Evolutionary conservation across 2,113 vertebrate species (phyloP).

Genomic region (Pimephales promelas): DNA sequence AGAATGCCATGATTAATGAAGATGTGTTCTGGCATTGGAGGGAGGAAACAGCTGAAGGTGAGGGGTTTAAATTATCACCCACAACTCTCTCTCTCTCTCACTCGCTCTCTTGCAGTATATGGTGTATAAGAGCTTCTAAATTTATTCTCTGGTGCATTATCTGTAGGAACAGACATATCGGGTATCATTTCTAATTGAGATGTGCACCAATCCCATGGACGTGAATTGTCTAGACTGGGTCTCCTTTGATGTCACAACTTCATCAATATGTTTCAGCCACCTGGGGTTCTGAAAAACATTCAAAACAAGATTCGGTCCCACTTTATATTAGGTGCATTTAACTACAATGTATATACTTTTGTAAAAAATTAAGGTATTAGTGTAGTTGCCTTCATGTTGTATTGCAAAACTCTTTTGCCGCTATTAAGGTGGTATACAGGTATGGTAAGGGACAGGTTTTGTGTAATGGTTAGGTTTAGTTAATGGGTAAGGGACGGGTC

Average conservation of each 20-base stretch:
- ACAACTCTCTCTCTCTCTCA: slow-evolving; percentile 5
- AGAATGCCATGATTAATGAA: slow-evolving; percentile 50
- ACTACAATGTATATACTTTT: background rate
- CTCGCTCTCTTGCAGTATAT: background rate
- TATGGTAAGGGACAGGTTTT: background rate
- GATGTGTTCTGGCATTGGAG: slow-evolving; percentile 28
- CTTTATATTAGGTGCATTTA: background rate
- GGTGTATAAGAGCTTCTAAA: background rate
- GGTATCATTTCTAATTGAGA: background rate
- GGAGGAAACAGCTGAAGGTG: slow-evolving; percentile 45
- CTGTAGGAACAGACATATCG: background rate
- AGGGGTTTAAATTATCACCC: slow-evolving; percentile 48
- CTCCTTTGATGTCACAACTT: background rate
- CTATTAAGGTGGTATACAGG: background rate
- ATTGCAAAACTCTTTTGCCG: background rate
- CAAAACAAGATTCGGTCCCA: background rate
- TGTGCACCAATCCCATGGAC: background rate
- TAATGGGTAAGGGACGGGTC: background rate
- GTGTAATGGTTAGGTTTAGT: background rate
- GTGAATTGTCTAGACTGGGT: background rate
- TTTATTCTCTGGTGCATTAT: background rate
- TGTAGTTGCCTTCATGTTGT: background rate
- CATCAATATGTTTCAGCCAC: background rate
- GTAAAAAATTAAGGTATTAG: background rate
- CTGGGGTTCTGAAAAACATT: background rate